phyloP scores from a whole-genome alignment of 2,113 vertebrate genomes.

The Antechinus flavipes region DNA sequence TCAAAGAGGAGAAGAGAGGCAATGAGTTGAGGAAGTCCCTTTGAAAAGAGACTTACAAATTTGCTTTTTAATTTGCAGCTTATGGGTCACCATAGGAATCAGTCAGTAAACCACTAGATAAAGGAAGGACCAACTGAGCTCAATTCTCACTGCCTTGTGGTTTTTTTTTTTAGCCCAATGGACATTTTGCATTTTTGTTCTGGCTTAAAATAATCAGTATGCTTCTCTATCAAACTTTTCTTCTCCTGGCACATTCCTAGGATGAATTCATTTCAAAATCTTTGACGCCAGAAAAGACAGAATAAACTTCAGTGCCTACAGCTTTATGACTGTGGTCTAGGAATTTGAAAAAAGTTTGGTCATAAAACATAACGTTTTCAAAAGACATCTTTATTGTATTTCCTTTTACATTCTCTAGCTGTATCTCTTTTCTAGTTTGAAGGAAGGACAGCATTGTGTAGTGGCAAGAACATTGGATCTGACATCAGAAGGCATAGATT shows the following conservation, averaged over 20 bases:
- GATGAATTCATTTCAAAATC: neutral
- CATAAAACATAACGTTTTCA: neutral
- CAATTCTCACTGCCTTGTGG: accelerated
- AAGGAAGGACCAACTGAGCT: neutral
- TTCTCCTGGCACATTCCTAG: neutral
- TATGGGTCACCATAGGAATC: neutral
- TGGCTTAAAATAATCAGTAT: neutral
- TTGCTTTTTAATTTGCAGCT: neutral
- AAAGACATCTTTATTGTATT: neutral
- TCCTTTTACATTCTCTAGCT: neutral
- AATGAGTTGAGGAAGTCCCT: neutral
- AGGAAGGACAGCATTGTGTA: neutral
- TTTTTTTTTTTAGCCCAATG: neutral
- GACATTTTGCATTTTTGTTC: neutral
- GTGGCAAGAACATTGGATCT: neutral
- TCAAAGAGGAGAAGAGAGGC: neutral
- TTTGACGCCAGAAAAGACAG: neutral
- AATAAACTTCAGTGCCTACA: neutral
- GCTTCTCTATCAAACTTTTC: too few species aligned
- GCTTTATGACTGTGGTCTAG: neutral
- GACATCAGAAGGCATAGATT: neutral
- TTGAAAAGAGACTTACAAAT: slow-evolving; percentile 39
- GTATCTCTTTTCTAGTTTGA: neutral
- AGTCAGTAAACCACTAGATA: neutral
- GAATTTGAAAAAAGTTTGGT: neutral